Evolutionary conservation across 2,888 invertebrate genomes (phyloP).

Genomic region (Meghimatium bilineatum): DNA sequence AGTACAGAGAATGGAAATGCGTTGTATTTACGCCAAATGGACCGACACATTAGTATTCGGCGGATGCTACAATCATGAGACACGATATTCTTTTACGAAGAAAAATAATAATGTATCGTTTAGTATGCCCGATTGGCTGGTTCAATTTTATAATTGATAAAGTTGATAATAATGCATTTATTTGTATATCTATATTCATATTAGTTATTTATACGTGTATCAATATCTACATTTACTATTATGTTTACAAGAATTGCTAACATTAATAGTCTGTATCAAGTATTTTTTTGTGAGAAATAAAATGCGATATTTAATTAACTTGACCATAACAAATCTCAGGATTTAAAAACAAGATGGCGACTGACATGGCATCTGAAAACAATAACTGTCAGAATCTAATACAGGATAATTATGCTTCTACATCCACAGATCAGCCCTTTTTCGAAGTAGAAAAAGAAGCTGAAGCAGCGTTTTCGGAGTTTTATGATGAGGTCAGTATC

Average conservation of each 20-base stretch:
- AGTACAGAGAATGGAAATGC: no score
- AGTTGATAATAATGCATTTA: no score
- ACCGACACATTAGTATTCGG: no score
- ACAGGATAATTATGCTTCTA: slow-evolving; percentile 4
- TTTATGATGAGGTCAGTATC: slow-evolving; percentile 60
- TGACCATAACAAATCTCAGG: background rate
- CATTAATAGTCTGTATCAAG: background rate
- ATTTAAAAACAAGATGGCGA: slow-evolving; percentile 38
- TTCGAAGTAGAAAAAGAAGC: slow-evolving; percentile 19
- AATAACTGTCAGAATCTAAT: slow-evolving; percentile 18
- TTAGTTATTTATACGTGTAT: background rate
- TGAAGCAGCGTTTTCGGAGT: slow-evolving; percentile 59
- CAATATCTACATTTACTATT: background rate
- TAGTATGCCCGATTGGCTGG: background rate
- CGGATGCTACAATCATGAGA: no score
- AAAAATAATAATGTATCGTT: background rate
- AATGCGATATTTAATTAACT: background rate
- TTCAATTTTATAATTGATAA: background rate
- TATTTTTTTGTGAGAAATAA: background rate
- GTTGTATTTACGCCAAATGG: no score
- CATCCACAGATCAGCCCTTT: slow-evolving; percentile 49
- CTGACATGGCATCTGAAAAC: slow-evolving; percentile 39
- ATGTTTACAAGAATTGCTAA: background rate
- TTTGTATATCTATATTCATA: no score
- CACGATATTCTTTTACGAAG: background rate